These are phyloP conservation scores for Catocala fraxini DNA, from an alignment of 2,888 invertebrate species.

Conservation along the genomic window DNA sequence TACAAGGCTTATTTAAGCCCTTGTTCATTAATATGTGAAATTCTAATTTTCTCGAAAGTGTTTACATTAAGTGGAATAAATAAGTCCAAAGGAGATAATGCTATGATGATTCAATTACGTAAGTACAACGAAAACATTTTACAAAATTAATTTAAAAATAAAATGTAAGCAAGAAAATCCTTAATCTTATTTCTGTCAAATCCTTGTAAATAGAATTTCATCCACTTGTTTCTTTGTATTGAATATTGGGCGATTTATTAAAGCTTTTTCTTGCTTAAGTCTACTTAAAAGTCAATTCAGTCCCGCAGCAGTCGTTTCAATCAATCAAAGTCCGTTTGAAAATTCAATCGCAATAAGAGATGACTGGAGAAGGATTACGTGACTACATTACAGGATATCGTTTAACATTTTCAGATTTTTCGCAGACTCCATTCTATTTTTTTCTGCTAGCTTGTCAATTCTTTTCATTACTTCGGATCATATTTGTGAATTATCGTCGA, in stretches of 20 bases:
- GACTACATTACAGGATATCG: constrained; percentile 72
- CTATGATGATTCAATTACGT: constrained; percentile 34
- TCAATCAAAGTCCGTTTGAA: constrained; percentile 84
- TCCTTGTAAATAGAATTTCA: constrained; percentile 72
- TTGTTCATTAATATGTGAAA: constrained; percentile 27
- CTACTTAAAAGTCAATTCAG: constrained; percentile 81
- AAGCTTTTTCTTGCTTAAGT: constrained; percentile 75
- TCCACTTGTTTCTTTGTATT: constrained; percentile 75
- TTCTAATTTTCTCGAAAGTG: constrained; percentile 19
- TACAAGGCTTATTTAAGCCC: constrained; percentile 8
- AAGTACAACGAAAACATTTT: constrained; percentile 42
- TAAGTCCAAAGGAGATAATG: constrained; percentile 31
- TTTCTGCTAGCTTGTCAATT: constrained; percentile 20
- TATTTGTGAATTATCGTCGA: constrained; percentile 5
- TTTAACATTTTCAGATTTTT: constrained; percentile 51
- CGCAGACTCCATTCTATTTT: constrained; percentile 17
- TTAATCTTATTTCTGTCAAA: constrained; percentile 69
- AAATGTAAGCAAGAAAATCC: constrained; percentile 57
- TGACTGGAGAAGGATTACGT: constrained; percentile 80
- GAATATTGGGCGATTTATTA: constrained; percentile 76
- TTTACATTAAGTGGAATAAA: constrained; percentile 30
- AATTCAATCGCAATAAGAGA: constrained; percentile 81
- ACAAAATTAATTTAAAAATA: constrained; percentile 49
- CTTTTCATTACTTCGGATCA: constrained; percentile 21
- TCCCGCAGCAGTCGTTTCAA: constrained; percentile 74